phyloP scores from a whole-genome alignment of 2,888 invertebrate species.

The Amblyjoppa fuscipennis region DNA sequence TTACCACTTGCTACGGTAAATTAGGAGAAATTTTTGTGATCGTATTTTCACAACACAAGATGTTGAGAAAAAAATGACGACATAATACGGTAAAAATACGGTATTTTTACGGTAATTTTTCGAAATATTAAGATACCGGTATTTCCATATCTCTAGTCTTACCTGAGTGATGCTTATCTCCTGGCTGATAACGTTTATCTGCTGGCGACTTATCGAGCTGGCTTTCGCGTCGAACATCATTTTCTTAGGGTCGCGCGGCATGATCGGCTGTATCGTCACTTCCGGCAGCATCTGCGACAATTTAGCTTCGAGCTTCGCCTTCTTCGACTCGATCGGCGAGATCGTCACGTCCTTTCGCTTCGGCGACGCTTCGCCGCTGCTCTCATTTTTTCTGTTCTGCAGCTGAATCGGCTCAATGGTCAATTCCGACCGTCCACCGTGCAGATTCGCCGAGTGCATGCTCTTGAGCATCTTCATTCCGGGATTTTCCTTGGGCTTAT shows the following conservation, averaged over 20 bases:
- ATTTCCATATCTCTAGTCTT: conserved; percentile 30
- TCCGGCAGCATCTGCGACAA: conserved; percentile 82
- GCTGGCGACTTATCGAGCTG: conserved; percentile 77
- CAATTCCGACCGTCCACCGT: conserved; percentile 76
- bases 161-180: conserved; percentile 84
- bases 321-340: conserved; percentile 81
- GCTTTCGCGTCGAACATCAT: conserved; percentile 75
- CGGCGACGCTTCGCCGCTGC: conserved; percentile 68
- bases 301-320: conserved; percentile 80
- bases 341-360: conserved; percentile 82
- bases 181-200: conserved; percentile 81
- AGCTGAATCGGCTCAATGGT: conserved; percentile 79
- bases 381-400: conserved; percentile 70
- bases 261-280: conserved; percentile 82
- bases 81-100: neutral
- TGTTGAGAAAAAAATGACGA: neutral
- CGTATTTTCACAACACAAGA: neutral
- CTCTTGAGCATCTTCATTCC: conserved; percentile 74
- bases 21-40: neutral
- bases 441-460: conserved; percentile 72
- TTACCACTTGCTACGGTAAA: neutral
- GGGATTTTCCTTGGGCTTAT: conserved; percentile 60
- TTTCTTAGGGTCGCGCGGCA: conserved; percentile 70
- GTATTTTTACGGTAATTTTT: neutral
- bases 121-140: neutral